These are phyloP conservation scores for Goniozus legneri DNA, from an alignment of 1,140 invertebrate species.

Conservation along the genomic window DNA sequence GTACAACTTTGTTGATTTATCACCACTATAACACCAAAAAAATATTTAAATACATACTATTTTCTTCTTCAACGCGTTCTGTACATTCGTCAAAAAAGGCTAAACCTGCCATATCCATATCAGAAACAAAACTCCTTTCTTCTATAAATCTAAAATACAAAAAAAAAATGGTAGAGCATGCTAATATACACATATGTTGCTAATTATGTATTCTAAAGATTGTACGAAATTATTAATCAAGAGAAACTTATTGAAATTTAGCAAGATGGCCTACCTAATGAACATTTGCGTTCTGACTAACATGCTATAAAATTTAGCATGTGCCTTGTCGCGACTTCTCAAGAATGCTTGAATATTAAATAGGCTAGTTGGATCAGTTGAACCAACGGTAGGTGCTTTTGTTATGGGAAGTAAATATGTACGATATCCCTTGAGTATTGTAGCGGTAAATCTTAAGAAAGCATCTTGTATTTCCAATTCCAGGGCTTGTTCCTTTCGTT, in stretches of 20 bases:
- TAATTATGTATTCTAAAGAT: too few species aligned
- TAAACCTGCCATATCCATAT: slow-evolving; percentile 81
- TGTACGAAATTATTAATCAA: neutral
- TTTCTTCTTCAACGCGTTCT: slow-evolving; percentile 68
- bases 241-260: neutral
- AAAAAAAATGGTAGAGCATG: slow-evolving; percentile 7
- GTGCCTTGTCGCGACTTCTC: slow-evolving; percentile 69
- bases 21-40: too few species aligned
- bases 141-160: slow-evolving; percentile 96
- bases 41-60: too few species aligned
- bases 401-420: slow-evolving; percentile 90
- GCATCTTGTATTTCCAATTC: slow-evolving; percentile 96
- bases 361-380: slow-evolving; percentile 90
- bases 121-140: slow-evolving; percentile 96
- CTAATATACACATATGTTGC: too few species aligned
- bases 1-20: slow-evolving; percentile 1
- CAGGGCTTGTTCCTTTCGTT: slow-evolving; percentile 71
- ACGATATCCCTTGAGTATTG: slow-evolving; percentile 88
- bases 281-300: slow-evolving; percentile 96
- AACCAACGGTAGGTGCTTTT: slow-evolving; percentile 86
- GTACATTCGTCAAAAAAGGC: slow-evolving; percentile 98
- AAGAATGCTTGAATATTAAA: slow-evolving; percentile 90
- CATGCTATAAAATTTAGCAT: slow-evolving; percentile 87
- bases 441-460: slow-evolving; percentile 94
- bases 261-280: slow-evolving; percentile 54